These are phyloP conservation scores for Ctenicera cuprea DNA, from an alignment of 2,888 invertebrate genomes.

Conservation along the genomic window DNA sequence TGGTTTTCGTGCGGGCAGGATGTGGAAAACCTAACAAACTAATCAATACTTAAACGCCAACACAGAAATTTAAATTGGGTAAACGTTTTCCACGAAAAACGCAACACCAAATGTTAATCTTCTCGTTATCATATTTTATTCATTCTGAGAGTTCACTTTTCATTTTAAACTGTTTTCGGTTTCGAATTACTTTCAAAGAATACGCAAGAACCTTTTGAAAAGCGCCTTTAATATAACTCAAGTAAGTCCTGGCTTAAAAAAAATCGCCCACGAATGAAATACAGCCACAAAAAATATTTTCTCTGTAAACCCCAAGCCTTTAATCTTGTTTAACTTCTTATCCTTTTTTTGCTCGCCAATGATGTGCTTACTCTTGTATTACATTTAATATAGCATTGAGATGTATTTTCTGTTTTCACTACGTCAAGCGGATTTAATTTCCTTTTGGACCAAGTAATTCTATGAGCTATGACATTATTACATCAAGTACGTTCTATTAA, in stretches of 20 bases:
- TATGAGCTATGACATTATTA: no score
- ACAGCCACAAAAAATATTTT: not conserved
- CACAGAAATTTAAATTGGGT: conserved; percentile 12
- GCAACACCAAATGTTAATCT: not conserved
- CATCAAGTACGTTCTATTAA: no score
- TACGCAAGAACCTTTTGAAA: not conserved
- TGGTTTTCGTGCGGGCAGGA: conserved; percentile 37
- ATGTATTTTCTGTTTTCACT: no score
- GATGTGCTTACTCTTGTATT: no score
- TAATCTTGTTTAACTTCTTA: not conserved
- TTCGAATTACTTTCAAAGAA: not conserved
- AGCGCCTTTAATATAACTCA: no score
- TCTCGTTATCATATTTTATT: no score
- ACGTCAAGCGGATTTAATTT: no score
- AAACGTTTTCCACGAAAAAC: conserved; percentile 1
- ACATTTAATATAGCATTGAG: no score
- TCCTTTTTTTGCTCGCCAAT: no score
- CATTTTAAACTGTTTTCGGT: no score
- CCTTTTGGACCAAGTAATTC: no score
- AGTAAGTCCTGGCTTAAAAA: not conserved
- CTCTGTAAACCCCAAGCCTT: not conserved
- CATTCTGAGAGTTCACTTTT: no score
- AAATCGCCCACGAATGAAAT: not conserved
- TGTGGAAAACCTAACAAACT: conserved; percentile 37
- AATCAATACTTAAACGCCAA: conserved; percentile 28